Conservation (phyloP, 2,113 vertebrate genomes). For the Xiphophorus maculatus region DNA sequence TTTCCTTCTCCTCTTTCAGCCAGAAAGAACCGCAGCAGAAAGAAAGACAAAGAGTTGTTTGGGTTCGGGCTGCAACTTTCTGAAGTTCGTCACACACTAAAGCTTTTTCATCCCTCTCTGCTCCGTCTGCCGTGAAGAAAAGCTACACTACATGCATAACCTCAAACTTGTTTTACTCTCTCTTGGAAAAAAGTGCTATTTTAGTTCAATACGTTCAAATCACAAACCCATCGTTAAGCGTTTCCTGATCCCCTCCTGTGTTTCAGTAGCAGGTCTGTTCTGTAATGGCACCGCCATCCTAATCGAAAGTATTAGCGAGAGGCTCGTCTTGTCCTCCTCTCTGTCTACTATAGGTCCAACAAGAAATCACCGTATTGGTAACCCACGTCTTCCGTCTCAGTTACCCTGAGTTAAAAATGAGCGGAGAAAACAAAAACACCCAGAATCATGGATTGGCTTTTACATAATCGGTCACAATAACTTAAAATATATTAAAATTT, state of each 20-base stretch:
- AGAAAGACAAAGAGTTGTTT: conserved; percentile 60
- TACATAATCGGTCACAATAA: conserved; percentile 72
- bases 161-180: conserved; percentile 53
- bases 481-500: conserved; percentile 81
- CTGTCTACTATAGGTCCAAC: conserved; percentile 73
- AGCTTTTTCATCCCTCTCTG: conserved; percentile 60
- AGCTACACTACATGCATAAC: conserved; percentile 66
- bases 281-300: conserved; percentile 42
- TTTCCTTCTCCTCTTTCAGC: conserved; percentile 12
- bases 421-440: conserved; percentile 59
- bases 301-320: conserved; percentile 37
- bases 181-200: conserved; percentile 78
- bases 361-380: conserved; percentile 65
- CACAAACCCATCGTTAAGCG: conserved; percentile 27
- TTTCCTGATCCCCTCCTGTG: conserved; percentile 34
- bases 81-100: conserved; percentile 67
- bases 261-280: conserved; percentile 47
- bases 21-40: conserved; percentile 58
- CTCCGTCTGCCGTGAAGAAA: conserved; percentile 44
- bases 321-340: conserved; percentile 54
- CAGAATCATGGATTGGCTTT: conserved; percentile 75
- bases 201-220: conserved; percentile 56
- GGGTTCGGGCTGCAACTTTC: conserved; percentile 74
- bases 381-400: conserved; percentile 76
- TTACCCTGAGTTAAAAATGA: conserved; percentile 80